Percentiles rank a stretch among this genome's conserved stretches.
Conservation (phyloP, 2,797 vertebrate species). For the Gambusia yucatana region DNA sequence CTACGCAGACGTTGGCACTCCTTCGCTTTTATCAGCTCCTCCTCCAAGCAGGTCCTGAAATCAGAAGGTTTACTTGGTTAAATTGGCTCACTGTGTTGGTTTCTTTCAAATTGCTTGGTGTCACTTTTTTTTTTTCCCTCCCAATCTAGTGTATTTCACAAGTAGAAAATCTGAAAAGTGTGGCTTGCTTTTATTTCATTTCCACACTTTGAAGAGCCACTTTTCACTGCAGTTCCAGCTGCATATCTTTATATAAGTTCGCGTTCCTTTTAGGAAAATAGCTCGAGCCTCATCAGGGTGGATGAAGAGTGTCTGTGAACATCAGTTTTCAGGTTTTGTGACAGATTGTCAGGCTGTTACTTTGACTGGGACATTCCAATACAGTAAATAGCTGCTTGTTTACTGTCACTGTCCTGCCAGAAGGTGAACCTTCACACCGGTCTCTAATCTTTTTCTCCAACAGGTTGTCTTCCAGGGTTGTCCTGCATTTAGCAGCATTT, state of each 20-base stretch:
- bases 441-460: too few species aligned
- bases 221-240: not conserved
- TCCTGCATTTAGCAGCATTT: not conserved
- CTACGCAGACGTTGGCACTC: slow-evolving; percentile 84
- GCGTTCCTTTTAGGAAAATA: not conserved
- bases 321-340: not conserved
- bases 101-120: not conserved
- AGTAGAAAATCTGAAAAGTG: not conserved
- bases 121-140: not conserved
- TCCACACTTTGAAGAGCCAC: not conserved
- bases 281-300: not conserved
- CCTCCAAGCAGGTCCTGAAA: slow-evolving; percentile 90
- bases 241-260: not conserved
- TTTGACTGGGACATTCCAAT: not conserved
- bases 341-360: not conserved
- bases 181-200: not conserved
- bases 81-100: not conserved
- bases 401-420: not conserved
- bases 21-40: slow-evolving; percentile 88
- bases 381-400: not conserved
- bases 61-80: not conserved
- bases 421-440: too few species aligned
- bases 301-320: not conserved
- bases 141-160: not conserved
- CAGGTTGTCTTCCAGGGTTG: not conserved